Evolutionary conservation across 2,888 invertebrate genomes (phyloP), one percentile per base, ranked within the genome.

Genomic region (Belgica antarctica): DNA sequence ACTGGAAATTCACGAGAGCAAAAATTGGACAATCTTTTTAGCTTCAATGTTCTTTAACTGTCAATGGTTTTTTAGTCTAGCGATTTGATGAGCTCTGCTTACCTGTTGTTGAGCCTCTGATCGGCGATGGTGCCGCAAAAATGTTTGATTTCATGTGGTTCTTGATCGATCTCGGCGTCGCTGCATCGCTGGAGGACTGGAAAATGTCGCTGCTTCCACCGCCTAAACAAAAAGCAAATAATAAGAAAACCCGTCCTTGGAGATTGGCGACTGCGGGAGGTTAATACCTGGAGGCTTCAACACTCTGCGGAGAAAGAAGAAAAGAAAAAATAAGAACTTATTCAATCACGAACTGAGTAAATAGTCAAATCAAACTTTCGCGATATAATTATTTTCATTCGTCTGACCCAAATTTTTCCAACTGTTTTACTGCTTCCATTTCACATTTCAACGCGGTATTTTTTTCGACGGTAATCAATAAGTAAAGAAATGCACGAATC

Each of bases 171-270:
- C 80, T 77, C 71, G 80, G 80, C 70, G 80, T 79, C 25, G 71
- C 76, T 66, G 76, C 73, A 72, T 78, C 79, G 70, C 76, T 73
- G 69, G 80, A 8, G 22, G 12, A 17, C 4, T 8, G 79, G 74
- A 85, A 85, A 75, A 85, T 83, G 77, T 84, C 84, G 75, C 83
- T 84, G 74, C 83, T 83, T n/a, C 83, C 85, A 73, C 86, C 86
- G 73, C 85, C 66, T 63, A 15, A 34, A 17, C 12, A 2, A 28
- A 61, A 1, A 27, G 28, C 27, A 1, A n/a, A n/a, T n/a, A n/a
- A n/a, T 17, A 57, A 57, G 17, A 8, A 22, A 52, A 52, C 7
- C 8, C 3, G 19, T 59, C 27, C 4, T 7, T 46, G 12, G 12
- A 46, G 12, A 59, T 5, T 46, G 12, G 34, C 34, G 12, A 31